Percentiles rank a stretch among this genome's conserved stretches.
Conservation (phyloP, 2,888 invertebrate species). For the Parapristionchus giblindavisi region DNA sequence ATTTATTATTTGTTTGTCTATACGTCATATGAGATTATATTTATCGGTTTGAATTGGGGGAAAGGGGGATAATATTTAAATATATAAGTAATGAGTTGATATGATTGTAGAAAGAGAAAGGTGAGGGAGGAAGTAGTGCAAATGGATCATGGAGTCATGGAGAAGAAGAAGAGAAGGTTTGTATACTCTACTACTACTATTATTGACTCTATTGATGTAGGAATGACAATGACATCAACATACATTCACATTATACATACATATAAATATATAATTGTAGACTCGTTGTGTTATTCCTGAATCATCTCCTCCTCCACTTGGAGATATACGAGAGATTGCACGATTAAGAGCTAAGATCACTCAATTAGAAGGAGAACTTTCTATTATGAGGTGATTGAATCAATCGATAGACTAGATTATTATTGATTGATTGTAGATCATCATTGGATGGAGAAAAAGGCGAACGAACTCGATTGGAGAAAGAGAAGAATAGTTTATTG, state of each 20-base stretch:
- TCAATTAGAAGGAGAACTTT: conserved; percentile 43
- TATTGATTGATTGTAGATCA: conserved; percentile 15
- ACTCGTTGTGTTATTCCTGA: background rate
- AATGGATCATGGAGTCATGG: conserved; percentile 36
- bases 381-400: conserved; percentile 39
- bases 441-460: background rate
- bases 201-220: too few relatives aligned
- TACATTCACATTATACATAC: background rate
- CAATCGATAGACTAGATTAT: background rate
- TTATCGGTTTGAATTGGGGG: too few relatives aligned
- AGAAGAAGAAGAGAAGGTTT: conserved; percentile 29
- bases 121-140: conserved; percentile 32
- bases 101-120: conserved; percentile 33
- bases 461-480: conserved; percentile 36
- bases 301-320: conserved; percentile 8
- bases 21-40: too few relatives aligned
- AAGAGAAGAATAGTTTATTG: conserved; percentile 38
- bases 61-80: too few relatives aligned
- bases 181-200: too few relatives aligned
- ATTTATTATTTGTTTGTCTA: too few relatives aligned
- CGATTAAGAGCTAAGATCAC: conserved; percentile 40
- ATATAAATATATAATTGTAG: too few relatives aligned
- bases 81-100: too few relatives aligned
- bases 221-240: too few relatives aligned
- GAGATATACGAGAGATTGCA: conserved; percentile 42